phyloP scores from a whole-genome alignment of 2,797 vertebrate species.

The Pachyuromys duprasi region DNA sequence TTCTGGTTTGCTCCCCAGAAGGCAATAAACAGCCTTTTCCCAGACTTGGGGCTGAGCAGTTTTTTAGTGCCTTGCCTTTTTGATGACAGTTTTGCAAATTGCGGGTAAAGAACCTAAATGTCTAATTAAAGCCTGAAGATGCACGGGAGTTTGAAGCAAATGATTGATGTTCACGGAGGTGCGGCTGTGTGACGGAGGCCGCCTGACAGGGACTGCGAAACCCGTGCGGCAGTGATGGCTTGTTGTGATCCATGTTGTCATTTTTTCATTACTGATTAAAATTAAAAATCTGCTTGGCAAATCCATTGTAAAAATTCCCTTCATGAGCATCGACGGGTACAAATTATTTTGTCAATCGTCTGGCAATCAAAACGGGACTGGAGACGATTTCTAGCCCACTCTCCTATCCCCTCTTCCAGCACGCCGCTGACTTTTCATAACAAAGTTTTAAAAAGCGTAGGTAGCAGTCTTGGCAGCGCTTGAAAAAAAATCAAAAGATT shows the following conservation, averaged over 20 bases:
- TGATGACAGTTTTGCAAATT: slow-evolving; percentile 91
- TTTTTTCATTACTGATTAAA: slow-evolving; percentile 99
- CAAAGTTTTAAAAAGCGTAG: slow-evolving; percentile 88
- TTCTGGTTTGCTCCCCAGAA: slow-evolving; percentile 52
- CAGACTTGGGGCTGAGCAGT: slow-evolving; percentile 65
- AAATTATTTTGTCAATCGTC: slow-evolving; percentile 98
- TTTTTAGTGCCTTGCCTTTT: slow-evolving; percentile 86
- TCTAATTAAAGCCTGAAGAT: slow-evolving; percentile 91
- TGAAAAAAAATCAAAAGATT: slow-evolving; percentile 67
- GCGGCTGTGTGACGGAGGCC: slow-evolving; percentile 93
- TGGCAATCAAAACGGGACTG: slow-evolving; percentile 89
- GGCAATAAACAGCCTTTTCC: slow-evolving; percentile 60
- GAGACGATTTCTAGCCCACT: slow-evolving; percentile 89
- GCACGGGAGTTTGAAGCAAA: slow-evolving; percentile 88
- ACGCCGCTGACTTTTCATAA: slow-evolving; percentile 86
- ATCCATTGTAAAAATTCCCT: slow-evolving; percentile 93
- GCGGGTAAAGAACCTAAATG: slow-evolving; percentile 90
- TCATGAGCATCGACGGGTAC: slow-evolving; percentile 94
- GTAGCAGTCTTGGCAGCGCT: slow-evolving; percentile 86
- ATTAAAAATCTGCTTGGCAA: slow-evolving; percentile 95
- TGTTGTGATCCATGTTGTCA: slow-evolving; percentile 99
- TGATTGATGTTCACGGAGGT: slow-evolving; percentile 98
- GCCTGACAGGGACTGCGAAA: slow-evolving; percentile 96
- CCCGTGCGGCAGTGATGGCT: slow-evolving; percentile 97
- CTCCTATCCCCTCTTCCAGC: slow-evolving; percentile 82